Evolutionary conservation across 2,888 invertebrate genomes (phyloP).

Genomic region (Eucriotettix oculatus): DNA sequence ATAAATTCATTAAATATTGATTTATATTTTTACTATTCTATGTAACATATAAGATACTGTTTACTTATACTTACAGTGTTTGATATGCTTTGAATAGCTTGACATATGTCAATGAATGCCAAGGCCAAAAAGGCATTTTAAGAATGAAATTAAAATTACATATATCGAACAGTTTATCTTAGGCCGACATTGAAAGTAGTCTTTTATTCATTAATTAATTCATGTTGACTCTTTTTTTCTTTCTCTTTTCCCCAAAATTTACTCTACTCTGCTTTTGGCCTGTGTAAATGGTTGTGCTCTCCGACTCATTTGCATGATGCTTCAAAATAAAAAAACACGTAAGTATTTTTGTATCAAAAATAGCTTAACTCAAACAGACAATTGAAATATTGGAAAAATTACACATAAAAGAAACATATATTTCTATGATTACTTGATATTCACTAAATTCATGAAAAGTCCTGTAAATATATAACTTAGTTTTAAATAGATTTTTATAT

Average conservation of each 20-base stretch:
- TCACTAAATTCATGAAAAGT: too few relatives aligned
- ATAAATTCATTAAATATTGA: constrained; percentile 2
- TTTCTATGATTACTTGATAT: too few relatives aligned
- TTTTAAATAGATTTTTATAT: too few relatives aligned
- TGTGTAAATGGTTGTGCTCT: constrained; percentile 62
- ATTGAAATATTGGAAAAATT: too few relatives aligned
- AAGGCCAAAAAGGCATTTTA: not conserved
- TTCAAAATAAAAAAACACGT: constrained; percentile 54
- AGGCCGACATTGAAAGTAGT: not conserved
- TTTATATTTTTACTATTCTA: not conserved
- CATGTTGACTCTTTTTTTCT: constrained; percentile 23
- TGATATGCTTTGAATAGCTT: constrained; percentile 5
- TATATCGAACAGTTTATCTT: not conserved
- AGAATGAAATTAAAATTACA: not conserved
- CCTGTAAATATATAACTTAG: not conserved
- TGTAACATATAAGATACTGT: not conserved
- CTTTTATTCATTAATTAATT: constrained; percentile 2
- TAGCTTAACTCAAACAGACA: constrained; percentile 1
- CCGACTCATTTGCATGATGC: constrained; percentile 60
- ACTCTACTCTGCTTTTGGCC: constrained; percentile 65
- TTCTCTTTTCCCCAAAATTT: constrained; percentile 57
- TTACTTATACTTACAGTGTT: constrained; percentile 4
- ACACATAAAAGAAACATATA: too few relatives aligned
- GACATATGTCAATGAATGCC: not conserved
- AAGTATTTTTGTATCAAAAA: constrained; percentile 34